These are phyloP conservation scores for Galleria mellonella DNA, from an alignment of 1,140 invertebrate species.

Conservation along the genomic window DNA sequence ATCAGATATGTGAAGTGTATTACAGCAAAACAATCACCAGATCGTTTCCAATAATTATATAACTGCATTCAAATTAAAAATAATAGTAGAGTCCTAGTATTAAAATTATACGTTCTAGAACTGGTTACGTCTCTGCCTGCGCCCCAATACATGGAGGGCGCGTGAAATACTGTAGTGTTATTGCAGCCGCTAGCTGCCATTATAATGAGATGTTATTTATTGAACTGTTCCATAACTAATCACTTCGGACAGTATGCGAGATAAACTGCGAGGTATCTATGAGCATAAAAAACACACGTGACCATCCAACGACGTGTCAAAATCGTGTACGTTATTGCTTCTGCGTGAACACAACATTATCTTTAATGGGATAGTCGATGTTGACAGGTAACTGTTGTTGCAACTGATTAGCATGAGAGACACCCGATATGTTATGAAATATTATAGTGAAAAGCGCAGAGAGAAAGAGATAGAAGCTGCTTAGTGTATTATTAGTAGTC, in stretches of 20 bases:
- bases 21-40: too few relatives aligned
- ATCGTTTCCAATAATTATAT: too few relatives aligned
- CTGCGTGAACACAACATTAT: constrained; percentile 1
- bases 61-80: too few relatives aligned
- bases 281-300: not conserved
- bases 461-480: too few relatives aligned
- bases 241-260: constrained; percentile 9
- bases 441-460: too few relatives aligned
- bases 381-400: not conserved
- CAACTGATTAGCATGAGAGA: too few relatives aligned
- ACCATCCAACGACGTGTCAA: not conserved
- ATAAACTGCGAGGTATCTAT: not conserved
- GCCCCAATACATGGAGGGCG: constrained; percentile 19
- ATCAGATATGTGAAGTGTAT: too few relatives aligned
- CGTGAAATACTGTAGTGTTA: constrained; percentile 35
- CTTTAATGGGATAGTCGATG: not conserved
- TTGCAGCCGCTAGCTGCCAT: constrained; percentile 21
- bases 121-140: constrained; percentile 9
- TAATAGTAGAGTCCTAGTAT: too few relatives aligned
- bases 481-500: too few relatives aligned
- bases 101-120: too few relatives aligned
- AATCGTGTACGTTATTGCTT: not conserved
- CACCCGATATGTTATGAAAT: too few relatives aligned
- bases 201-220: constrained; percentile 63
- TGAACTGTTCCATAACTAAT: constrained; percentile 34